Conservation (phyloP, 2,113 vertebrate species). For the Nycticorax nycticorax region DNA sequence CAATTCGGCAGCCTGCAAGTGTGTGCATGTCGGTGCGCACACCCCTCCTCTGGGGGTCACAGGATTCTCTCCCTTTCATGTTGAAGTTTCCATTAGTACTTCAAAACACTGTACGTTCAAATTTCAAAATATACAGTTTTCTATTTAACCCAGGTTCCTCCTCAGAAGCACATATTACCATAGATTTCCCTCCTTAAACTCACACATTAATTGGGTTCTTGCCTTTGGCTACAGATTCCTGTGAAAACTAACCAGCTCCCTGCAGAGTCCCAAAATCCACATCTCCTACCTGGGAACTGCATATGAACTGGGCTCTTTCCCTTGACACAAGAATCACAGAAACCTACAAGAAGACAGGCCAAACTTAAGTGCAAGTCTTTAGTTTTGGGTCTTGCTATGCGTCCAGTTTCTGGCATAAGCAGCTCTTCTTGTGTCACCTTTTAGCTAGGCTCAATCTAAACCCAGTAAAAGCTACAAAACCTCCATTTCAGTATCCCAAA, state of each 20-base stretch:
- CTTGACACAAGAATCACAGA: not conserved
- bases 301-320: not conserved
- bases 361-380: not conserved
- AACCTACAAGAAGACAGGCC: not conserved
- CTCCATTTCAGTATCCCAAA: not conserved
- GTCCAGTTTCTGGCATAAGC: not conserved
- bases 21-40: fast-evolving
- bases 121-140: not conserved
- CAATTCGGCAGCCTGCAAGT: not conserved
- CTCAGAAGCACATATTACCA: not conserved
- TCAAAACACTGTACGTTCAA: not conserved
- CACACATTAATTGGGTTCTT: not conserved
- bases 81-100: not conserved
- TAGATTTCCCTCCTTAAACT: not conserved
- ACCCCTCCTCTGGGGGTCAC: not conserved
- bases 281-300: not conserved
- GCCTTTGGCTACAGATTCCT: not conserved
- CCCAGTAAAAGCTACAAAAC: not conserved
- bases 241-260: not conserved
- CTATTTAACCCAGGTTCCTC: not conserved
- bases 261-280: not conserved
- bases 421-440: not conserved
- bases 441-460: not conserved
- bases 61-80: not conserved
- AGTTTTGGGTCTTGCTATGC: not conserved